Percentiles rank a stretch among this genome's conserved stretches.
Evolutionary conservation across 2,797 vertebrate species (phyloP).

Genomic region (Pseudochaenichthys georgianus): DNA sequence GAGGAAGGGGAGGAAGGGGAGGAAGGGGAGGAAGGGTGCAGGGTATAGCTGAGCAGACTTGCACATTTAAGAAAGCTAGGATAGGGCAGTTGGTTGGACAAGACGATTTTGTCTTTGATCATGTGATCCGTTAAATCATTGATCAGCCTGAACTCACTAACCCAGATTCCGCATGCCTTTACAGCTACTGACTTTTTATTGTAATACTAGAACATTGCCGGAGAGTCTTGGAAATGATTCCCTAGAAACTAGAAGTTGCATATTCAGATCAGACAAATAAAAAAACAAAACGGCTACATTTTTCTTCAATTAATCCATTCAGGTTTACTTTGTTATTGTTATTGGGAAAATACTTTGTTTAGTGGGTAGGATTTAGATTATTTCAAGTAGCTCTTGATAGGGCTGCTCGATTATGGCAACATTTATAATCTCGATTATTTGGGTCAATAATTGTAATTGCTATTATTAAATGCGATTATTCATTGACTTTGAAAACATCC

Average conservation of each 20-base stretch:
- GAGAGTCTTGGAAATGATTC: neutral
- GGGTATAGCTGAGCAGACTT: slow-evolving; percentile 28
- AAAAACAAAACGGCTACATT: neutral
- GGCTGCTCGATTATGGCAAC: too few species aligned
- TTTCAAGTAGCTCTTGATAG: too few species aligned
- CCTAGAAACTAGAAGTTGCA: neutral
- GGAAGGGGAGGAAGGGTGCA: slow-evolving; percentile 3
- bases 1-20: too few species aligned
- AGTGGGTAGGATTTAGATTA: neutral
- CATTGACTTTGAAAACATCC: too few species aligned
- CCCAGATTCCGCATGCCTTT: slow-evolving; percentile 28
- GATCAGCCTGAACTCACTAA: slow-evolving; percentile 58
- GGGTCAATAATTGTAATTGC: too few species aligned
- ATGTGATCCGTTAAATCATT: slow-evolving; percentile 70
- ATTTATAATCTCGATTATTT: too few species aligned
- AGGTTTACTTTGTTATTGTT: neutral
- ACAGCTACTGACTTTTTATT: slow-evolving; percentile 41
- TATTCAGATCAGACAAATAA: neutral
- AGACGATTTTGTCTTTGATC: slow-evolving; percentile 46
- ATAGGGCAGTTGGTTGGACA: slow-evolving; percentile 1
- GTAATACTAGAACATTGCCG: slow-evolving; percentile 2
- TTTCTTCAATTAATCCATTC: neutral
- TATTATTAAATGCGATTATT: too few species aligned
- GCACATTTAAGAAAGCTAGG: slow-evolving; percentile 39
- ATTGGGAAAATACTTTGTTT: neutral